Evolutionary conservation across 2,797 vertebrate genomes (phyloP), one percentile per base, ranked within the genome.

Genomic region (Calcarius lapponicus): DNA sequence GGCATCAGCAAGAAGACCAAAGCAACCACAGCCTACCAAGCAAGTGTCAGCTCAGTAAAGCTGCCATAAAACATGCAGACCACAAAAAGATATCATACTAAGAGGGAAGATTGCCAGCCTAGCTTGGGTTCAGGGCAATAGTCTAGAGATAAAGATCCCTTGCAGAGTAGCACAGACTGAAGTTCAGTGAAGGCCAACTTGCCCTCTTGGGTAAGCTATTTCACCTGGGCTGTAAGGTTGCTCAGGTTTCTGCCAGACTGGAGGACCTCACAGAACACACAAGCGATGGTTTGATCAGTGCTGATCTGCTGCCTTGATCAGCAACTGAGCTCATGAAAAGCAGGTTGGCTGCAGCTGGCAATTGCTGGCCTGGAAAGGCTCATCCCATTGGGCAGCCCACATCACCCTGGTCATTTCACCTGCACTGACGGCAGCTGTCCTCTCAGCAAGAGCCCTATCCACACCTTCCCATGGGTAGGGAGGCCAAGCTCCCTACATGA

Each of bases 381-480:
- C 1, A 4, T 31, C 26, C 54, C 26, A 14, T 12, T 17, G 10
- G 60, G 31, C 50, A 56, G 48, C 38, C 62, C 69, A 17, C 45
- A 19, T 9, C 17, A 9, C 17, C 16, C 58, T 42, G 16, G 18
- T 61, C 58, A n/a, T 22, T 69, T 20, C 38, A 56, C 12, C 29
- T 13, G 5, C n/a, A 36, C 2, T 53, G 36, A 20, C 10, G 13
- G 31, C 54, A 65, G 45, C 2, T 29, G 18, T n/a, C 29, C 29
- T 53, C 53, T 79, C n/a, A 60, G 83, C 13, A 28, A 60, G 67
- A 40, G 3, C 5, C 28, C 19, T 26, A 3, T 11, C 32, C n/a
- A 21, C 1, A 2, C 29, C 42, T 21, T 83, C 16, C 60, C 0
- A 0, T 2, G 38, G 43, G n/a, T 1, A 31, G 38, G 24, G 15